Evolutionary conservation across 1,140 invertebrate genomes (phyloP).

Genomic region (Euura lappo): DNA sequence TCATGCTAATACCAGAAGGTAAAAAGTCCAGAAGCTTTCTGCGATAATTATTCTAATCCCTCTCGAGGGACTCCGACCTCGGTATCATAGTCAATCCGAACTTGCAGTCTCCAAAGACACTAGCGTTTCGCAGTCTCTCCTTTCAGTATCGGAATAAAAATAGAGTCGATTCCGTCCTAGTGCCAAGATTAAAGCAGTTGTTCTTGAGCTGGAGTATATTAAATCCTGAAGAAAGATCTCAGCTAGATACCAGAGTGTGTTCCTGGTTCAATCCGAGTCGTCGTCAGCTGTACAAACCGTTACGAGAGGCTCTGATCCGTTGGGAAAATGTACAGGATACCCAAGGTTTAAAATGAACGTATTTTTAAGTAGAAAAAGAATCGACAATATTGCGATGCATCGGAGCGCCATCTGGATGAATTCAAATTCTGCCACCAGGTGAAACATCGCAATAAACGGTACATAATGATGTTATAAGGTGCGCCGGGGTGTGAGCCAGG

Average conservation of each 20-base stretch:
- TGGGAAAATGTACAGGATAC: slow-evolving; percentile 23
- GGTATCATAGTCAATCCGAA: too few species aligned
- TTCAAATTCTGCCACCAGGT: too few species aligned
- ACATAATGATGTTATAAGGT: neutral
- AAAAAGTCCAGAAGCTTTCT: neutral
- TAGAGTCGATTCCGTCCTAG: slow-evolving; percentile 4
- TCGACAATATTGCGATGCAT: too few species aligned
- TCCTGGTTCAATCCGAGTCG: slow-evolving; percentile 9
- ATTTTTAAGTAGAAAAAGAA: slow-evolving; percentile 9
- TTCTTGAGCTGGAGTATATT: slow-evolving; percentile 19
- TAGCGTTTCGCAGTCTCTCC: too few species aligned
- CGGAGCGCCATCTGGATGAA: too few species aligned
- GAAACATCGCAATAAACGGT: too few species aligned
- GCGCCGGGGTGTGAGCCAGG: slow-evolving; percentile 23
- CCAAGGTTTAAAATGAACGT: slow-evolving; percentile 14
- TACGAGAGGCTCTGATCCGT: slow-evolving; percentile 18
- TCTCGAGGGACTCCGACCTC: too few species aligned
- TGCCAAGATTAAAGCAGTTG: slow-evolving; percentile 20
- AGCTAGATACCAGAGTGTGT: slow-evolving; percentile 17
- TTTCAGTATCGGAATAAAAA: too few species aligned
- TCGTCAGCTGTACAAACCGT: slow-evolving; percentile 15
- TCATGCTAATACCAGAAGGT: slow-evolving; percentile 17
- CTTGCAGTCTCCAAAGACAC: too few species aligned
- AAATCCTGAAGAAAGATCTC: slow-evolving; percentile 14
- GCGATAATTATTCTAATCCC: too few species aligned